phyloP scores from a whole-genome alignment of 2,888 invertebrate genomes.

The Noctua janthina region DNA sequence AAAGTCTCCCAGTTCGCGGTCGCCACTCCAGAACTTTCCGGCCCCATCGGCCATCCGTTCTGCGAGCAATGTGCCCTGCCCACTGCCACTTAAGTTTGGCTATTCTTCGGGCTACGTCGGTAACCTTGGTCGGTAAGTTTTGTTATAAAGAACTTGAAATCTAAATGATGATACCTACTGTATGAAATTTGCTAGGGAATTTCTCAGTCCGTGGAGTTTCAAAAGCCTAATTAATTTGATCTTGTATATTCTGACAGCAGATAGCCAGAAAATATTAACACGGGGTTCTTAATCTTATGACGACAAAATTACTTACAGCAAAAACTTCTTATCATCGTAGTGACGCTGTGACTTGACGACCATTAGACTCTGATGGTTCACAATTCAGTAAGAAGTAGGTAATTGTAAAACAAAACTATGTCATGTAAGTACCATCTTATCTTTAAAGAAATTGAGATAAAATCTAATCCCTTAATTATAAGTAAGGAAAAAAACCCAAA shows the following conservation, averaged over 20 bases:
- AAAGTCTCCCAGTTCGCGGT: too few species aligned
- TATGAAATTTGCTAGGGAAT: neutral
- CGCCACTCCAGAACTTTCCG: too few species aligned
- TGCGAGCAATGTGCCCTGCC: too few species aligned
- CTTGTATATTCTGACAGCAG: too few species aligned
- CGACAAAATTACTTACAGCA: neutral
- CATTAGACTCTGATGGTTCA: neutral
- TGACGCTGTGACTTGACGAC: neutral
- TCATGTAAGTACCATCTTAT: conserved; percentile 16
- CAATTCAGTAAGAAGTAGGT: neutral
- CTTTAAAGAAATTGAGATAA: conserved; percentile 26
- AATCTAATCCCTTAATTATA: conserved; percentile 21
- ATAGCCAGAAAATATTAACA: too few species aligned
- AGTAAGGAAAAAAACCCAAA: conserved; percentile 13
- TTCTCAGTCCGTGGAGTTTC: neutral
- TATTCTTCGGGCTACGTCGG: too few species aligned
- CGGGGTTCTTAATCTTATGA: neutral
- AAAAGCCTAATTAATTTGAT: neutral
- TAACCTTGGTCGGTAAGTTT: too few species aligned
- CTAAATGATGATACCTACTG: too few species aligned
- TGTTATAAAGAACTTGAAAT: too few species aligned
- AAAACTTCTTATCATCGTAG: neutral
- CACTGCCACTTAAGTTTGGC: too few species aligned
- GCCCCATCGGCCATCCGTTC: too few species aligned
- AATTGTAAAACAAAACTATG: conserved; percentile 17